phyloP scores from a whole-genome alignment of 2,113 vertebrate genomes.

The Okapia johnstoni region DNA sequence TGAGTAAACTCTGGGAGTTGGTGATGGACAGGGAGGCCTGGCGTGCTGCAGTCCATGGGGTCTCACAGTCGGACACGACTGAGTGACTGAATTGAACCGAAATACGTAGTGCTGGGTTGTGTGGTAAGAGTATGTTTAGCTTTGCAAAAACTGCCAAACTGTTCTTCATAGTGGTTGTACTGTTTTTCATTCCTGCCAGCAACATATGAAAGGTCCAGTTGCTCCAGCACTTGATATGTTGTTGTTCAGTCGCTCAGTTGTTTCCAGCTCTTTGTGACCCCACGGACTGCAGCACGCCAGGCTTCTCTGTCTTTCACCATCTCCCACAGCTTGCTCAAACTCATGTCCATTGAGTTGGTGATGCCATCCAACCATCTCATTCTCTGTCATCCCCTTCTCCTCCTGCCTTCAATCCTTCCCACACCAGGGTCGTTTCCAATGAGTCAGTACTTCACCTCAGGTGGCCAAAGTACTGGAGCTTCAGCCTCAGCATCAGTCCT shows the following conservation, averaged over 20 bases:
- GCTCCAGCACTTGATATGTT: not conserved
- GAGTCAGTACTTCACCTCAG: not conserved
- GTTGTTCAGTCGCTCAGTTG: not conserved
- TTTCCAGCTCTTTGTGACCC: not conserved
- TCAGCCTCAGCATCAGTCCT: not conserved
- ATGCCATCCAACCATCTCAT: not conserved
- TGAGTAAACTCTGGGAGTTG: not conserved
- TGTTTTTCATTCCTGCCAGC: not conserved
- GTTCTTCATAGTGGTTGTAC: not conserved
- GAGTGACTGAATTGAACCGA: not conserved
- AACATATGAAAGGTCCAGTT: not conserved
- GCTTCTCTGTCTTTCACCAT: not conserved
- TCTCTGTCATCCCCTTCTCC: not conserved
- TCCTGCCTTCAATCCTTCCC: not conserved
- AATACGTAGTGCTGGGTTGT: not conserved
- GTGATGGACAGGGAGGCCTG: not conserved
- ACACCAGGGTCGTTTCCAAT: not conserved
- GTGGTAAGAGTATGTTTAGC: not conserved
- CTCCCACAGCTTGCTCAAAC: not conserved
- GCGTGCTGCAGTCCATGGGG: not conserved
- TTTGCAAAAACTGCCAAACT: not conserved
- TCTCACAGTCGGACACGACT: not conserved
- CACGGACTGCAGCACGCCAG: not conserved
- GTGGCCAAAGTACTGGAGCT: not conserved
- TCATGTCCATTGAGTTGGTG: not conserved